Percentiles rank a stretch among this genome's conserved stretches.
phyloP scores from a whole-genome alignment of 2,113 vertebrate species.

The Neogale vison region DNA sequence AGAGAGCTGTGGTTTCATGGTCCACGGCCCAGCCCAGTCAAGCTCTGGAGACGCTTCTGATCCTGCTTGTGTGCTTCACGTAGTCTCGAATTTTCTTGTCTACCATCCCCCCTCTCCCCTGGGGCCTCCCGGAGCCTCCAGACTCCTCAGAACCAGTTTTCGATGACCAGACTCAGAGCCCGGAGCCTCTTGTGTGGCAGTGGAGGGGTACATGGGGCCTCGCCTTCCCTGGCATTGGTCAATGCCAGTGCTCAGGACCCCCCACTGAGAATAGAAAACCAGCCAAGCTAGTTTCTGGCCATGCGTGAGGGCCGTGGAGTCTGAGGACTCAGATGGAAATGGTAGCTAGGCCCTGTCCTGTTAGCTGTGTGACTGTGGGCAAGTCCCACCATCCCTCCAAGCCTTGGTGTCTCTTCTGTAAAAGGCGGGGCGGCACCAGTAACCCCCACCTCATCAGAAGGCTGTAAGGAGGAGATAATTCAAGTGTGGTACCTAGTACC shows the following conservation, averaged over 20 bases:
- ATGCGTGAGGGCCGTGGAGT: fast-evolving
- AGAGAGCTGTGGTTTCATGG: conserved; percentile 70
- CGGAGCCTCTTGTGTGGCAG: neutral
- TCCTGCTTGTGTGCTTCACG: neutral
- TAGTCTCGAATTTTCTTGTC: conserved; percentile 47
- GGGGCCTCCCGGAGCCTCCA: neutral
- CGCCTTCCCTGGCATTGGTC: neutral
- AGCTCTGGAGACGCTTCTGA: conserved; percentile 14
- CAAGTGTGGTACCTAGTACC: neutral
- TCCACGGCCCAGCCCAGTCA: neutral
- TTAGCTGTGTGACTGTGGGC: neutral
- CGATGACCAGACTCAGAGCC: neutral
- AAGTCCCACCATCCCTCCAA: neutral
- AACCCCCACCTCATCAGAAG: fast-evolving
- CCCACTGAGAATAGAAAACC: neutral
- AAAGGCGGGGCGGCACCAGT: neutral
- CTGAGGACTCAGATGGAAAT: neutral
- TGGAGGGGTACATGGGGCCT: neutral
- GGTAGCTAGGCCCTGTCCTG: too few relatives aligned
- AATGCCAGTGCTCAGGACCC: neutral
- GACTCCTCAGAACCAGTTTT: neutral
- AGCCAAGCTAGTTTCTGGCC: neutral
- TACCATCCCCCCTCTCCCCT: neutral
- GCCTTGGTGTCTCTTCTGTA: neutral
- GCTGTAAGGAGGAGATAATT: neutral